Base-by-base conservation (phyloP, 2,113 vertebrate species). In the Eupsittula cactorum region DNA sequence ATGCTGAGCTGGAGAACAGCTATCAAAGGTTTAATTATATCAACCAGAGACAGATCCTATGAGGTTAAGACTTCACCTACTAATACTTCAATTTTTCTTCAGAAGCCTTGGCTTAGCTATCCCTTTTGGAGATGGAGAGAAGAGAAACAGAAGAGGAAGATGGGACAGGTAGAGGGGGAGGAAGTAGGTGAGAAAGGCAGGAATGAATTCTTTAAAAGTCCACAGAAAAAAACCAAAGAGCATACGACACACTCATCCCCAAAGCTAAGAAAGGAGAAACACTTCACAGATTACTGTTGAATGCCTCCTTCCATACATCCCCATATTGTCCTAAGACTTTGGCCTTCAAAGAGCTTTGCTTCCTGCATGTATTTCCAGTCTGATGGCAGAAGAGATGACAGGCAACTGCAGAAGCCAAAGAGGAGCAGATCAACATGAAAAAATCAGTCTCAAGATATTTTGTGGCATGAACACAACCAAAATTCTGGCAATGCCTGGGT, bases 221-320 rank as follows among this genome's bases (percentile, higher is more conserved):
- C 16, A 59, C 21, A 27, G 21, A 5, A 3, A 3, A 29, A n/a
- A 49, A 49, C 24, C 31, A 44, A 23, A 41, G 6, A 65, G 18
- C 20, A 33, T 24, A 74, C 5, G 19, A 69, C 33, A 57, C 20
- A 59, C 24, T 86, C 41, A 77, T 64, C 55, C 25, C 57, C 60
- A n/a, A 93, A 82, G 29, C 33, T 88, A 81, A 83, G 64, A 93
- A 78, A 90, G 33, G 16, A 90, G 33, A 71, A 97, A 90, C 39
- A 46, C 31, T 50, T 75, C 44, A 86, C 35, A 84, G 75, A 68
- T 62, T 70, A 64, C 4, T 25, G 13, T 59, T 92, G 81, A 25
- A 13, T 92, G 49, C 16, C 60, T 86, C 31, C 64, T 86, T 42
- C 37, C 86, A 23, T 18, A 42, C 6, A 78, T 24, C 42, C 44